A percentile compares a stretch with the other conserved stretches of the same genome.
phyloP scores from a whole-genome alignment of 1,140 invertebrate genomes.

The Orchestia grillus region DNA sequence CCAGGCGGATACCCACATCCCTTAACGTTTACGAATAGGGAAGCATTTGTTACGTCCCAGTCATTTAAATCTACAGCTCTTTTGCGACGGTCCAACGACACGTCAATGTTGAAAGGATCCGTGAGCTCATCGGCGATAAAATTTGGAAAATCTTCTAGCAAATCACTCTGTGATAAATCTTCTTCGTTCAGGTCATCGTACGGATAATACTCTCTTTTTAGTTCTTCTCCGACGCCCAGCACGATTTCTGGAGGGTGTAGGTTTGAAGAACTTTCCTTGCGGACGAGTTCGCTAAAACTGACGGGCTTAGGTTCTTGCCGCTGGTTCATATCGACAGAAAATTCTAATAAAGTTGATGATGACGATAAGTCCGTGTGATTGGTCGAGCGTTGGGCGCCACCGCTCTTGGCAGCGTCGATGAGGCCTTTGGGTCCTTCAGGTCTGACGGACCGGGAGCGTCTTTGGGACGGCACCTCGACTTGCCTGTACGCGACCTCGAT shows the following conservation, averaged over 20 bases:
- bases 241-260: not conserved
- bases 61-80: conserved; percentile 60
- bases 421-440: not conserved
- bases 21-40: conserved; percentile 89
- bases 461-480: conserved; percentile 44
- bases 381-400: not conserved
- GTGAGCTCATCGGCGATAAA: conserved; percentile 16
- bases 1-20: conserved; percentile 90
- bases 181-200: not conserved
- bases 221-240: conserved; percentile 19
- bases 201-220: not conserved
- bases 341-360: not conserved
- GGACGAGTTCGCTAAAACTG: not conserved
- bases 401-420: not conserved
- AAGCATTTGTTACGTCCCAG: conserved; percentile 64
- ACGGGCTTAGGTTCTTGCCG: not conserved
- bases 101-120: not conserved
- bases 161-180: not conserved
- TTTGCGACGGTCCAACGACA: conserved; percentile 37
- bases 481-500: conserved; percentile 82
- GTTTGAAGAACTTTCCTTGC: not conserved
- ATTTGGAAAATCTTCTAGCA: conserved; percentile 31
- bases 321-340: not conserved
- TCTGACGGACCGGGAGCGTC: not conserved
- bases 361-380: not conserved